Conservation (phyloP, 2,797 vertebrate species). For the Chloroceryle amazona region DNA sequence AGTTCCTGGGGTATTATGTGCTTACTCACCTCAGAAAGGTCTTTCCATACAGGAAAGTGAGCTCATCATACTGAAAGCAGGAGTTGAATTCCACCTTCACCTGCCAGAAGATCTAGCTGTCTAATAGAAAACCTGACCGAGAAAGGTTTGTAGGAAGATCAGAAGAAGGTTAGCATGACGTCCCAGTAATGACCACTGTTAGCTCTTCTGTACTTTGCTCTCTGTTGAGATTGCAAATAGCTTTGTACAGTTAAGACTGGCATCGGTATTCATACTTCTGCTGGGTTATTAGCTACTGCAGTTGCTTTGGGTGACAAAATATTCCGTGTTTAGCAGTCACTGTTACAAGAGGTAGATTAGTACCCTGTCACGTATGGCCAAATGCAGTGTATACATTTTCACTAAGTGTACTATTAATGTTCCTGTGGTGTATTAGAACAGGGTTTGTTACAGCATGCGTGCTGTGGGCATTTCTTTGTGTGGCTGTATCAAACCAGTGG, state of each 20-base stretch:
- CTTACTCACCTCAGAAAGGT: not conserved
- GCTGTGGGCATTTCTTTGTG: not conserved
- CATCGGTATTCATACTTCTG: not conserved
- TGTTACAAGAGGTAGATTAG: conserved; percentile 12
- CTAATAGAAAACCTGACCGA: not conserved
- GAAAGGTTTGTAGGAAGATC: not conserved
- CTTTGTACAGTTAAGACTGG: conserved; percentile 2
- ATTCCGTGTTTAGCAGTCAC: not conserved
- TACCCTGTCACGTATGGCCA: not conserved
- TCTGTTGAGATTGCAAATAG: not conserved
- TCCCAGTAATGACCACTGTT: not conserved
- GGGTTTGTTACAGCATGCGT: fast-evolving
- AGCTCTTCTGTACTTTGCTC: not conserved
- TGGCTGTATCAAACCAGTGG: not conserved
- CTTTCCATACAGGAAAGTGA: not conserved
- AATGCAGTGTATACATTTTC: not conserved
- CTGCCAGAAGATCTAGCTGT: not conserved
- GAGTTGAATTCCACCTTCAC: not conserved
- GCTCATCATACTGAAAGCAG: not conserved
- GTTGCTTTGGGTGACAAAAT: conserved; percentile 16
- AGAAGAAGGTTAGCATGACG: not conserved
- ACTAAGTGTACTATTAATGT: not conserved
- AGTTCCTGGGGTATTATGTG: not conserved
- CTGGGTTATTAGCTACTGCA: not conserved
- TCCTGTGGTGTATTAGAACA: not conserved